Percentiles rank a stretch among this genome's conserved stretches.
These are phyloP conservation scores for Catharus fuscescens DNA, from an alignment of 2,113 vertebrate species.

Conservation along the genomic window DNA sequence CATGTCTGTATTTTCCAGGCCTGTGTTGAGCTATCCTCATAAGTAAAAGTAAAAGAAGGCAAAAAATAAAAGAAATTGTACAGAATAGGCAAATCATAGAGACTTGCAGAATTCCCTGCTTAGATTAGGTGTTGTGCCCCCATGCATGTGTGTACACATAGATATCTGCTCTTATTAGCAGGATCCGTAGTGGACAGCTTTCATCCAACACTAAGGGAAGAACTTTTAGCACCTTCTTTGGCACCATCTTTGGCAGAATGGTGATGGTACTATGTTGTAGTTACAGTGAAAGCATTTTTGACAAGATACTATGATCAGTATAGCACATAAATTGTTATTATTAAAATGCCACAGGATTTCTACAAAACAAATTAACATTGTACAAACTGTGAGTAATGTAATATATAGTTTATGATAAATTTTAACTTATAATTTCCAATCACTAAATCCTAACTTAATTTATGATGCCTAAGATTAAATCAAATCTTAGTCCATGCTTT, in stretches of 20 bases:
- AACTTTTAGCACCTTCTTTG: not conserved
- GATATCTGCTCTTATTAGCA: not conserved
- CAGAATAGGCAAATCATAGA: not conserved
- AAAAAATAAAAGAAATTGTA: not conserved
- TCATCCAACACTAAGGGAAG: fast-evolving
- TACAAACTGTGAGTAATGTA: not conserved
- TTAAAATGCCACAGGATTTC: not conserved
- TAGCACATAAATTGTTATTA: not conserved
- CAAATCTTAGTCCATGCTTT: not conserved
- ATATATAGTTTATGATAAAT: not conserved
- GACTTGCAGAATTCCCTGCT: not conserved
- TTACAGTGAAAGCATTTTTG: not conserved
- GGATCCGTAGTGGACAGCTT: not conserved
- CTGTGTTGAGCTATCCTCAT: not conserved
- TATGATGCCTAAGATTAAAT: not conserved
- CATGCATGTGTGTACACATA: not conserved
- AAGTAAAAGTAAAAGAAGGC: not conserved
- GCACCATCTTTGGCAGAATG: not conserved
- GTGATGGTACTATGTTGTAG: not conserved
- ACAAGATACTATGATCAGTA: not conserved
- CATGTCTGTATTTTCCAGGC: not conserved
- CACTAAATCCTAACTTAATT: not conserved
- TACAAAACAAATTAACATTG: not conserved
- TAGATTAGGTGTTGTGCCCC: not conserved
- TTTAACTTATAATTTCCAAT: not conserved